Base-by-base conservation (phyloP, 2,888 invertebrate species). In the Mythimna ferrago region DNA sequence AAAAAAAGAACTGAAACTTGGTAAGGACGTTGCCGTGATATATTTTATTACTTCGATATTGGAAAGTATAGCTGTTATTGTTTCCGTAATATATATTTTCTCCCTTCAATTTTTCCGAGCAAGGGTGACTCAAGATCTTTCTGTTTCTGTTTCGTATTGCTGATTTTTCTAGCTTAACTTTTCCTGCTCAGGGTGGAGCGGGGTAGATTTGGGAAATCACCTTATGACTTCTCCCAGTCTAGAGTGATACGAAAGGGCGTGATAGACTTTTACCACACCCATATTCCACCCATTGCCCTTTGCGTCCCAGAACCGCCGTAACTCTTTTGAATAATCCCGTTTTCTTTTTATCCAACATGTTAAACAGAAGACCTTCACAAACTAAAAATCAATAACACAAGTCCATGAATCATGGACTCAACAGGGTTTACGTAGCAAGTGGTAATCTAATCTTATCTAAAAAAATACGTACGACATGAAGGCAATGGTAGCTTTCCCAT, bases 361-460 rank as follows among this genome's bases (percentile, higher is more conserved):
- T 10, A 60, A 53, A 48, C 1, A 2, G 11, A n/a, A 48, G 48
- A 19, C 35, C 38, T 56, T 73, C 38, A 54, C 11, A 48, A 74
- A 74, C 38, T 6, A 60, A 57, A 57, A 53, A 79, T 65, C 79
- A 71, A 78, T 75, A 78, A 62, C 41, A 65, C 26, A 48, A 54
- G 32, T 57, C 16, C 21, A 57, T 68, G 68, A 70, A 51, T 66
- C 58, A 65, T 68, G 41, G 41, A 60, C 6, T 60, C n/a, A 14
- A 21, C 21, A 41, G 7, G 41, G 70, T 75, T 66, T 66, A 67
- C 54, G 57, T 56, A 65, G 9, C 32, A 19, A 41, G 38, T 66
- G 32, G 56, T 66, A 69, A 70, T 66, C 41, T 74, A 19, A 78
- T 78, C 78, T 75, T 64, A 79, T 79, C 71, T 57, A 57, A 53